Evolutionary conservation across 2,113 vertebrate species (phyloP), one percentile per base, ranked within the genome.

Genomic region (Xiphias gladius): DNA sequence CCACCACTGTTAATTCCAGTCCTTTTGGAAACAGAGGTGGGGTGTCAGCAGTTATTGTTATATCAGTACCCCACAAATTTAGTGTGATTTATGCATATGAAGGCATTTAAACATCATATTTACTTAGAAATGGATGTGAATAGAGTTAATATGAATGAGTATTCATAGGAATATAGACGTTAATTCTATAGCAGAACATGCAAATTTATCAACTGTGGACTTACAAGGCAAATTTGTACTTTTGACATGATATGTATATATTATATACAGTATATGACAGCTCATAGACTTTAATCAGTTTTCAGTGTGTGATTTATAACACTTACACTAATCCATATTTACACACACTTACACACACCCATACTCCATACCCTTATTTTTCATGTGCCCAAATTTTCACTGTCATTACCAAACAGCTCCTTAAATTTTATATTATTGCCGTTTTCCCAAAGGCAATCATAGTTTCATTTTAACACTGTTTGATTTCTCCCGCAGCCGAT

Each of bases 401-500:
- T 52, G 11, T 14, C 4, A 54, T 72, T 46, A 32, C 41, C 6
- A 10, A 19, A 24, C 41, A 37, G 20, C 5, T 24, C 14, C 28
- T 48, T 68, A 48, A 24, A 48, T 65, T 22, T 65, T 8, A 54
- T 46, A 32, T 37, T 39, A 65, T 22, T 30, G 4, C n/a, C 2
- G 2, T 58, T 76, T 48, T 55, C 14, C 54, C 16, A 13, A 2
- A 16, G 10, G 13, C 22, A 43, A 16, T 54, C n/a, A 1, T 17
- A 11, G 19, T 32, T 39, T 22, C 1, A 58, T 50, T 43, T 35
- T 26, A 12, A 58, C 26, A 24, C 13, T 24, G 35, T 61, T 65
- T 65, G 26, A 41, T 85, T 85, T 68, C 57, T 68, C 46, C 28
- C 2, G 28, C 79, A 94, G 93, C 77, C 92, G 9, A 94, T 98